A percentile compares a stretch with the other conserved stretches of the same genome.
phyloP scores from a whole-genome alignment of 2,888 invertebrate species.

The Clunio marinus region DNA sequence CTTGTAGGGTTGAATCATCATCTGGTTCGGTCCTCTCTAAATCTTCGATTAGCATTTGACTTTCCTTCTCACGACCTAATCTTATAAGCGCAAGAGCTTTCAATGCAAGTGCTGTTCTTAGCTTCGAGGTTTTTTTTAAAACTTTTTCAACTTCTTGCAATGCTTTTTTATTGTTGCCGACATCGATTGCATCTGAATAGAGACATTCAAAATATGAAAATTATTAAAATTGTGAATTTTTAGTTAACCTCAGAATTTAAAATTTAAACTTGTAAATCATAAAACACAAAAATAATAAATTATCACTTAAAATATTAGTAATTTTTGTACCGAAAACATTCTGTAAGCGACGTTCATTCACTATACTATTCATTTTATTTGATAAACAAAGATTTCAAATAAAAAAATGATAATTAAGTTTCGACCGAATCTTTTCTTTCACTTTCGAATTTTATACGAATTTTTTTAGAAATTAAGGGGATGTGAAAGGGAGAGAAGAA shows the following conservation, averaged over 20 bases:
- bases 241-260: not conserved
- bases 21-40: slow-evolving; percentile 57
- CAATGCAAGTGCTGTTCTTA: slow-evolving; percentile 86
- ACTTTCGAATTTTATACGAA: no score
- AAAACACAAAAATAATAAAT: not conserved
- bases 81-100: slow-evolving; percentile 88
- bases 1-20: slow-evolving; percentile 91
- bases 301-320: not conserved
- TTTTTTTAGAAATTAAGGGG: no score
- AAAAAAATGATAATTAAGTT: no score
- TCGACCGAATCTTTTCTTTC: no score
- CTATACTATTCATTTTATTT: slow-evolving; percentile 4
- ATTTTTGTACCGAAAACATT: slow-evolving; percentile 22
- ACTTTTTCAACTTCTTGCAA: slow-evolving; percentile 96
- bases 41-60: slow-evolving; percentile 67
- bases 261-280: not conserved
- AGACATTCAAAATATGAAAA: no score
- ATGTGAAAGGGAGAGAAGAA: no score
- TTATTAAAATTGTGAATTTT: no score
- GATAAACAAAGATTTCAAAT: no score
- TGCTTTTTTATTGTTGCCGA: slow-evolving; percentile 94
- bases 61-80: slow-evolving; percentile 78
- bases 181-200: slow-evolving; percentile 92
- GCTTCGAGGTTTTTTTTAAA: slow-evolving; percentile 83
- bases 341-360: slow-evolving; percentile 30